Conservation (phyloP, 2,113 vertebrate species). For the Microtus oregoni region DNA sequence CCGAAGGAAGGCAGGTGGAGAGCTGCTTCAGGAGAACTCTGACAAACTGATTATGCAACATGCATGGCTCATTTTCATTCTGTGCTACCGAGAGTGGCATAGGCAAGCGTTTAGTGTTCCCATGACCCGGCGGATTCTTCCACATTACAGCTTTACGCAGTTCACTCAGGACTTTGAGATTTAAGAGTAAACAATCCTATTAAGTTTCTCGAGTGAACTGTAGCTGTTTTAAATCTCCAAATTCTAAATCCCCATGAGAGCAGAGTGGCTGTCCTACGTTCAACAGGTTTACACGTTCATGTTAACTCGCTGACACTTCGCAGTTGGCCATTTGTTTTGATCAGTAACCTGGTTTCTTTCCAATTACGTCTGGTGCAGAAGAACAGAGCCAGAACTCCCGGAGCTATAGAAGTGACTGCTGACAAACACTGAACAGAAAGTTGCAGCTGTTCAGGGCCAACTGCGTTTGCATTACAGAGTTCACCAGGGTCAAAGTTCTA, state of each 20-base stretch:
- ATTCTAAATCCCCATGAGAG: neutral
- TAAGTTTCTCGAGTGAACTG: neutral
- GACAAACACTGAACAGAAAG: neutral
- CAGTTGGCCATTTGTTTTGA: neutral
- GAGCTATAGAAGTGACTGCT: neutral
- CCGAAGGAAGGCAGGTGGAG: constrained; percentile 41
- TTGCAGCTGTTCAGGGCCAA: neutral
- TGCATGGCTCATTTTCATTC: constrained; percentile 1
- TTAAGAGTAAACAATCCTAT: neutral
- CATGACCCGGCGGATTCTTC: neutral
- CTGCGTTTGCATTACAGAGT: neutral
- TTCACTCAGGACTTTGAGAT: neutral
- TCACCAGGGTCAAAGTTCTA: neutral
- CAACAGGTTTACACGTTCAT: neutral
- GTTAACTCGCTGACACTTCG: neutral
- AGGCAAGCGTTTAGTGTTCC: neutral
- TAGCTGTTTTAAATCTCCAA: neutral
- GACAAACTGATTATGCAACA: constrained; percentile 29
- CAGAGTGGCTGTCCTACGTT: neutral
- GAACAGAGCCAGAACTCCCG: neutral
- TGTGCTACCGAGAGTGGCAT: neutral
- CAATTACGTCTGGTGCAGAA: neutral
- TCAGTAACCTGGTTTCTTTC: neutral
- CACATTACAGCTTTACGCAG: neutral
- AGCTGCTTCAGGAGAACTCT: neutral